Conservation (phyloP, 2,888 invertebrate species). For the Brachypterus glaber region DNA sequence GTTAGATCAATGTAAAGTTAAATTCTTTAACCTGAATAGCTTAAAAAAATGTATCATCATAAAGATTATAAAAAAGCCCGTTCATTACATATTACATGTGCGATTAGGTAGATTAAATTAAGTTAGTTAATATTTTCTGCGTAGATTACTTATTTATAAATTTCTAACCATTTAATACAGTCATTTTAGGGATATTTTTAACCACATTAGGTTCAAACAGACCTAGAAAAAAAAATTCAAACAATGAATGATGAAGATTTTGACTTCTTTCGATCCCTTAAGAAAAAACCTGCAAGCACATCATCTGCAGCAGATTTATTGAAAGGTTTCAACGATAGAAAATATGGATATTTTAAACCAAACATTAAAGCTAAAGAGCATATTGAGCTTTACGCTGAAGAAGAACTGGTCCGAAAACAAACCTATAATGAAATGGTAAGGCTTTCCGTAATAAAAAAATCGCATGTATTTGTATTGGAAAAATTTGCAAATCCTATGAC, state of each 20-base stretch:
- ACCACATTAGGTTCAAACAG: too few species aligned
- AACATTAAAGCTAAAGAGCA: conserved; percentile 23
- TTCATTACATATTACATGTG: too few species aligned
- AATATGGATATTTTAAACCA: conserved; percentile 21
- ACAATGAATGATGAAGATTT: conserved; percentile 1
- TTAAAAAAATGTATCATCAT: too few species aligned
- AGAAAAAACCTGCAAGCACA: conserved; percentile 1
- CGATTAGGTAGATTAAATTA: too few species aligned
- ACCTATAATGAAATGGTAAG: conserved; percentile 29
- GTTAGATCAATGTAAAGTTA: too few species aligned
- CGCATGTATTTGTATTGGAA: neutral
- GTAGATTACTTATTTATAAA: too few species aligned
- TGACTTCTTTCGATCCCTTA: neutral
- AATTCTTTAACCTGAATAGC: too few species aligned
- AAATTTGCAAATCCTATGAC: too few species aligned
- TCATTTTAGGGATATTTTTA: too few species aligned
- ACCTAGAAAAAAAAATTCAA: neutral
- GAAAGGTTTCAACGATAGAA: conserved; percentile 27
- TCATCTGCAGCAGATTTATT: conserved; percentile 26
- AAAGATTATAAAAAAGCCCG: too few species aligned
- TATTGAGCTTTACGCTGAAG: conserved; percentile 29
- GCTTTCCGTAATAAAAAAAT: neutral
- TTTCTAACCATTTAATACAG: too few species aligned
- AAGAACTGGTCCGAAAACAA: conserved; percentile 27
- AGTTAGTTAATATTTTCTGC: too few species aligned